A percentile compares a stretch with the other conserved stretches of the same genome.
Conservation (phyloP, 2,797 vertebrate genomes). For the Mycteria americana region DNA sequence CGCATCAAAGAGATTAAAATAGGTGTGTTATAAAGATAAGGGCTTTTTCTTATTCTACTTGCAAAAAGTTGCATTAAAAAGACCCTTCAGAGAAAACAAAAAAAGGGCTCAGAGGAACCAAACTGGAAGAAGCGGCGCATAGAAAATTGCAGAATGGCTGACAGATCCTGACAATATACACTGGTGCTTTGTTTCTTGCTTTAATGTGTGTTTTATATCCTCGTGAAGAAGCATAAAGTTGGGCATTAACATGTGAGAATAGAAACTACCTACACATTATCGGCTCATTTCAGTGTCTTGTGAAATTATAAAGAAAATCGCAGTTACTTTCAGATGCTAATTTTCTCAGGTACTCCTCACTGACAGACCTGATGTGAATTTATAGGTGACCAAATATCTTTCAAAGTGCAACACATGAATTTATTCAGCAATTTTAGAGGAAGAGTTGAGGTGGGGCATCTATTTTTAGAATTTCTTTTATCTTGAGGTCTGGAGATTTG, state of each 20-base stretch:
- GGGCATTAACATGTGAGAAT: not conserved
- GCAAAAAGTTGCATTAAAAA: conserved; percentile 56
- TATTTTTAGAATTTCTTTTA: not conserved
- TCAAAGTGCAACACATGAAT: not conserved
- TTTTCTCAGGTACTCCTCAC: not conserved
- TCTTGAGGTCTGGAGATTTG: not conserved
- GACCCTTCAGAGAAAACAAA: conserved; percentile 30
- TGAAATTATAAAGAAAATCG: conserved; percentile 8
- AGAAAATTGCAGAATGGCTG: conserved; percentile 23
- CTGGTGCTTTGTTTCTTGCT: not conserved
- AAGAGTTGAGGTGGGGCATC: not conserved
- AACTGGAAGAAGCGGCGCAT: not conserved
- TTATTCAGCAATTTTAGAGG: not conserved
- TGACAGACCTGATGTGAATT: not conserved
- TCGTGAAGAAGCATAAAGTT: not conserved
- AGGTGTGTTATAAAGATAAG: conserved; percentile 71
- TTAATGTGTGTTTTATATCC: conserved; percentile 29
- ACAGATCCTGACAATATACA: not conserved
- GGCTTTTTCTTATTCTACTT: conserved; percentile 65
- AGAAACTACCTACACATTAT: conserved; percentile 18
- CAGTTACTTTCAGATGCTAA: not conserved
- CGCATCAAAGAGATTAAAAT: conserved; percentile 76
- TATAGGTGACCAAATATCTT: not conserved
- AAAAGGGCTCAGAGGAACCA: not conserved
- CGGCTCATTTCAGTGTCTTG: not conserved